phyloP scores from a whole-genome alignment of 1,140 invertebrate species.

The Zaprionus africanus region DNA sequence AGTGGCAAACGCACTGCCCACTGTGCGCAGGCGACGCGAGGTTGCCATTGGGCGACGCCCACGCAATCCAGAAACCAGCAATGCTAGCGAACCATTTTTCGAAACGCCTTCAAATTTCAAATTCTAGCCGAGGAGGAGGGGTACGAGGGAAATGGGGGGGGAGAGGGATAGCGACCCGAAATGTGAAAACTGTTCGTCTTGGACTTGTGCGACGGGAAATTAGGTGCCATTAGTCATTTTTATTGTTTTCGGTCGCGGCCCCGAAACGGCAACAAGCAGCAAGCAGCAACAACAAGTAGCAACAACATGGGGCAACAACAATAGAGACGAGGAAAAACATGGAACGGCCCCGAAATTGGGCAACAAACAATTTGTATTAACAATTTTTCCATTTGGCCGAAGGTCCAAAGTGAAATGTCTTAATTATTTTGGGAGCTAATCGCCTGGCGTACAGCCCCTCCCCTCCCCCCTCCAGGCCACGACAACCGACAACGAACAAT shows the following conservation, averaged over 20 bases:
- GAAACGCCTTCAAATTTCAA: conserved; percentile 1
- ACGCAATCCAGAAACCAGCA: not conserved
- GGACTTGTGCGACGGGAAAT: conserved; percentile 65
- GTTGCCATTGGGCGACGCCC: not conserved
- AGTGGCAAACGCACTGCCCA: not conserved
- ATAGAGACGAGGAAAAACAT: conserved; percentile 37
- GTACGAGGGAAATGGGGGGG: not conserved
- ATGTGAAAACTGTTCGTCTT: conserved; percentile 10
- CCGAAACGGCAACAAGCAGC: conserved; percentile 37
- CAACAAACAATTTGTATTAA: conserved; percentile 80
- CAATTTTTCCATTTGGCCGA: conserved; percentile 71
- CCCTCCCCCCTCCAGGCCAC: not conserved
- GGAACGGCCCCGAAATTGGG: conserved; percentile 62
- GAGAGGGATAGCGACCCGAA: not conserved
- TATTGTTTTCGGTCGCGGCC: conserved; percentile 78
- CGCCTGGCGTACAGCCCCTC: conserved; percentile 28
- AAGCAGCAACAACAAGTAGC: conserved; percentile 30
- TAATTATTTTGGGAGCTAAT: conserved; percentile 79
- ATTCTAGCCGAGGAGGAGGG: not conserved
- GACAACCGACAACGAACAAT: conserved; percentile 27
- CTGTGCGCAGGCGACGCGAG: not conserved
- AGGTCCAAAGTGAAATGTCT: conserved; percentile 73
- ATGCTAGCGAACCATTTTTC: not conserved
- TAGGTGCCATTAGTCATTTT: conserved; percentile 83
- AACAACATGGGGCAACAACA: conserved; percentile 9